Conservation (phyloP, 2,113 vertebrate genomes). For the Irena cyanogastra region DNA sequence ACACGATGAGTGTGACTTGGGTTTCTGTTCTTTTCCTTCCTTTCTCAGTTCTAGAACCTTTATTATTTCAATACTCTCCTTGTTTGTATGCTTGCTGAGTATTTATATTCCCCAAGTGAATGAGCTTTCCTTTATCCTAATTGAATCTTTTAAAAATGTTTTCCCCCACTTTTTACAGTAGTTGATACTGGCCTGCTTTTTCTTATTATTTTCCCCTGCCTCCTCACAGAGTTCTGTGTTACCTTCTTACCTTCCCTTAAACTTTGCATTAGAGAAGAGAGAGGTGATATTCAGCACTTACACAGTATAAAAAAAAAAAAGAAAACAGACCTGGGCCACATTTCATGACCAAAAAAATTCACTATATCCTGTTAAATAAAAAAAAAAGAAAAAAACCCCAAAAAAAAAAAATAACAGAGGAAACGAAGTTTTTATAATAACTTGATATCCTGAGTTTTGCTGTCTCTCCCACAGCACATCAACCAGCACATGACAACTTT, state of each 20-base stretch:
- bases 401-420: background rate
- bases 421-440: background rate
- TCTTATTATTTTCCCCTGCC: background rate
- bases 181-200: background rate
- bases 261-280: background rate
- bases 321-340: background rate
- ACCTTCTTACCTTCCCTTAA: background rate
- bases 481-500: background rate
- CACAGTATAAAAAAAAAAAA: background rate
- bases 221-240: background rate
- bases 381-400: background rate
- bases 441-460: background rate
- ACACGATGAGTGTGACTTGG: background rate
- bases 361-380: fast-evolving
- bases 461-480: background rate
- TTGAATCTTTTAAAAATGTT: background rate
- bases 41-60: background rate
- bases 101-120: background rate
- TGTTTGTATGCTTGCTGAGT: background rate
- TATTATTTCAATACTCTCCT: background rate
- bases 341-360: background rate
- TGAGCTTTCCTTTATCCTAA: background rate
- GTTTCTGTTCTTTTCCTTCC: background rate
- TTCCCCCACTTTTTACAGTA: background rate
- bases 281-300: background rate